Evolutionary conservation across 2,113 vertebrate genomes (phyloP).

Genomic region (Indicator maculatus): DNA sequence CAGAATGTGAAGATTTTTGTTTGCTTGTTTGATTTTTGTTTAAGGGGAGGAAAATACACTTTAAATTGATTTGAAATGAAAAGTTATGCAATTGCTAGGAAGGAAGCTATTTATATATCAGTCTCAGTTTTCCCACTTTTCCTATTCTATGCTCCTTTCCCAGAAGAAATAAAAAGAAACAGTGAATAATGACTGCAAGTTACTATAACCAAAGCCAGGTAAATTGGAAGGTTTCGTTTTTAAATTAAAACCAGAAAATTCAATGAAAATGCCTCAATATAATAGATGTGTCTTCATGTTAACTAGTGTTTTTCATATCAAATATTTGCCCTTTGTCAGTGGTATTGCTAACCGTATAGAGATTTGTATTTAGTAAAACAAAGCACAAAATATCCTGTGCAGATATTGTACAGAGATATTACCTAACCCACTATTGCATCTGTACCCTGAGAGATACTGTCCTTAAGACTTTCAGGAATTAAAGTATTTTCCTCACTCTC

Average conservation of each 20-base stretch:
- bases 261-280: background rate
- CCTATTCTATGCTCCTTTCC: background rate
- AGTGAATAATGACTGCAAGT: background rate
- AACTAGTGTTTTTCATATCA: background rate
- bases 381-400: background rate
- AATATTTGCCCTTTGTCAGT: background rate
- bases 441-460: background rate
- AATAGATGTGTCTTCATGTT: background rate
- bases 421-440: background rate
- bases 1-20: background rate
- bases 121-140: constrained; percentile 27
- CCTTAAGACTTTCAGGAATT: background rate
- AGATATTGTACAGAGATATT: background rate
- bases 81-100: constrained; percentile 55
- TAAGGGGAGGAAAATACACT: constrained; percentile 43
- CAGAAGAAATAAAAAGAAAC: constrained; percentile 38
- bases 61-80: constrained; percentile 60
- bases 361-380: background rate
- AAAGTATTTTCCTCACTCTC: background rate
- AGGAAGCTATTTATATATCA: constrained; percentile 46
- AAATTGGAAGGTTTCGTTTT: constrained; percentile 2
- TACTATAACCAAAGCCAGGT: background rate
- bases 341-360: background rate
- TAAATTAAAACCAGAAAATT: background rate
- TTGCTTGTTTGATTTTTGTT: background rate